A percentile compares a stretch with the other conserved stretches of the same genome.
phyloP scores from a whole-genome alignment of 2,113 vertebrate species.

The Ardeotis arabs region DNA sequence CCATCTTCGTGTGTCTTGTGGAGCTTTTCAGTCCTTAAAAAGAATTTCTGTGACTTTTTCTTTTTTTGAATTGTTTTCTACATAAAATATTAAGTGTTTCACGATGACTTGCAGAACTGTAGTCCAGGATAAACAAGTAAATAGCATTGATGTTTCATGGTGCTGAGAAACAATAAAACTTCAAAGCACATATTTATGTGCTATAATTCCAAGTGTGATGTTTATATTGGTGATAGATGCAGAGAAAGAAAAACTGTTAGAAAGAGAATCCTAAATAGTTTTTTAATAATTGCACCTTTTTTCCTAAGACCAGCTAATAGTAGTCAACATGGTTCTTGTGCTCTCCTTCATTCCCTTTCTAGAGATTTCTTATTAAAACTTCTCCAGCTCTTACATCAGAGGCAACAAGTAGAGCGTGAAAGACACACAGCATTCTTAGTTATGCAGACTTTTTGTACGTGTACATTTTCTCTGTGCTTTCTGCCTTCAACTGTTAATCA shows the following conservation, averaged over 20 bases:
- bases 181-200: not conserved
- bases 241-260: not conserved
- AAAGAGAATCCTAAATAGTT: not conserved
- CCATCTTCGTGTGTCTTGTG: rapidly evolving
- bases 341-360: not conserved
- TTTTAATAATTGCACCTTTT: not conserved
- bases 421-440: rapidly evolving
- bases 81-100: not conserved
- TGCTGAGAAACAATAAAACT: not conserved
- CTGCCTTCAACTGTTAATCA: not conserved
- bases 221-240: not conserved
- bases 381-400: not conserved
- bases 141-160: not conserved
- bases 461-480: not conserved
- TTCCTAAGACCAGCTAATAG: not conserved
- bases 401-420: not conserved
- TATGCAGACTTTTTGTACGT: not conserved
- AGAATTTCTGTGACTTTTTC: not conserved
- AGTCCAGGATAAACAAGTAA: not conserved
- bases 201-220: not conserved
- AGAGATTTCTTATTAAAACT: not conserved
- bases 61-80: not conserved
- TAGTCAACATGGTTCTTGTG: rapidly evolving
- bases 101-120: not conserved
- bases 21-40: not conserved